phyloP scores from a whole-genome alignment of 2,888 invertebrate genomes.

The Tryphoninae sp. region DNA sequence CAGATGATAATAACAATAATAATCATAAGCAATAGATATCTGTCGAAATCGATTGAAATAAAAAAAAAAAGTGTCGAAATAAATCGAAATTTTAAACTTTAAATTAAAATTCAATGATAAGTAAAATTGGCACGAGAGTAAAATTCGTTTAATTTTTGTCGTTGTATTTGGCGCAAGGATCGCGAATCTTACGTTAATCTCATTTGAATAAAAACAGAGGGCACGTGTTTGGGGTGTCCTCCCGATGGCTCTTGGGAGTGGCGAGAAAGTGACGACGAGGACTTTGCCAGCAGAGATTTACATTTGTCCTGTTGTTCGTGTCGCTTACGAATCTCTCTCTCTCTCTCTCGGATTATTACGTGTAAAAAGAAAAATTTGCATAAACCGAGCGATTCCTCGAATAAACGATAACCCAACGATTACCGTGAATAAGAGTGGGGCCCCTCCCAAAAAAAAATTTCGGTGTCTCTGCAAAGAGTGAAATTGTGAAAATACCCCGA shows the following conservation, averaged over 20 bases:
- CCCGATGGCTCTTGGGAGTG: neutral
- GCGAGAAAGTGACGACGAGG: constrained; percentile 28
- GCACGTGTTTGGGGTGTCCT: constrained; percentile 27
- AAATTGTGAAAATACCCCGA: constrained; percentile 16
- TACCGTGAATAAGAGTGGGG: neutral
- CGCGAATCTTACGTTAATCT: constrained; percentile 39
- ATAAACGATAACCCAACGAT: constrained; percentile 31
- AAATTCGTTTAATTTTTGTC: neutral
- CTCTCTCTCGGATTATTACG: neutral
- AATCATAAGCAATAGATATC: too few species aligned
- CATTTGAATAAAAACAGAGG: constrained; percentile 35
- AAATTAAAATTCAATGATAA: neutral
- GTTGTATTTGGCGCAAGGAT: constrained; percentile 36
- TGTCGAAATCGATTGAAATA: too few species aligned
- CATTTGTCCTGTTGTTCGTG: constrained; percentile 3
- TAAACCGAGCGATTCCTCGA: constrained; percentile 36
- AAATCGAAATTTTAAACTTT: too few species aligned
- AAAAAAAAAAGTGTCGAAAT: too few species aligned
- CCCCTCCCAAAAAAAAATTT: constrained; percentile 29
- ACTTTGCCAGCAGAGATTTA: neutral
- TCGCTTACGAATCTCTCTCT: neutral
- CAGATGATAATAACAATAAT: neutral
- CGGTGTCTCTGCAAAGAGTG: neutral
- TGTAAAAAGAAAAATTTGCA: constrained; percentile 3
- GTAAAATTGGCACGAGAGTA: neutral